Evolutionary conservation across 2,113 vertebrate genomes (phyloP).

Genomic region (Gymnogyps californianus): DNA sequence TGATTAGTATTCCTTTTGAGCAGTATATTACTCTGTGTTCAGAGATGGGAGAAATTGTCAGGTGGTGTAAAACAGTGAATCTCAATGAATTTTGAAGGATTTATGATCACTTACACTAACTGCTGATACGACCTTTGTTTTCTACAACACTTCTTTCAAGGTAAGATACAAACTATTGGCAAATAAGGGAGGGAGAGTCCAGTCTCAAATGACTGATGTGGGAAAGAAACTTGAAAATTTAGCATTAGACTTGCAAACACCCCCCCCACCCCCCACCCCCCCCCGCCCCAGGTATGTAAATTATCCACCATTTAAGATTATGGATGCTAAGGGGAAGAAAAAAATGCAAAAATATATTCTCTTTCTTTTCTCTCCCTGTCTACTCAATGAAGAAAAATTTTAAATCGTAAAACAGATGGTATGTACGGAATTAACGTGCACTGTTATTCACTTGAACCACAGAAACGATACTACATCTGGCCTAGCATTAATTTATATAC

Average conservation of each 20-base stretch:
- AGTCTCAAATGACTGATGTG: background rate
- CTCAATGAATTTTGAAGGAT: background rate
- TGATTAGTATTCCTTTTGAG: background rate
- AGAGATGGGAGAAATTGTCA: background rate
- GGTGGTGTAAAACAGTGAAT: background rate
- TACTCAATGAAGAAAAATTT: background rate
- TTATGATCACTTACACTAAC: background rate
- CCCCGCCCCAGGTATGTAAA: background rate
- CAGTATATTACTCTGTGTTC: rapidly evolving
- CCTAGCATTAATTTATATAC: background rate
- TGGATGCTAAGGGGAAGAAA: background rate
- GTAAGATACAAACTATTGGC: background rate
- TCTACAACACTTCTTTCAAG: background rate
- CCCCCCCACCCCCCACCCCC: rapidly evolving
- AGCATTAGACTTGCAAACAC: background rate
- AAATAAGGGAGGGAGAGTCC: background rate
- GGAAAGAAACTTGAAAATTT: background rate
- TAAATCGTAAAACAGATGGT: background rate
- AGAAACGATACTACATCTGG: background rate
- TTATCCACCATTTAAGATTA: background rate
- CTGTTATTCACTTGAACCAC: background rate
- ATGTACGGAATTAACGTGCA: background rate
- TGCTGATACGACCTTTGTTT: background rate
- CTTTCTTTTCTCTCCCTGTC: background rate
- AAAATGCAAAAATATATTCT: background rate